Conservation (phyloP, 1,140 invertebrate species). For the Euborellia annulipes region DNA sequence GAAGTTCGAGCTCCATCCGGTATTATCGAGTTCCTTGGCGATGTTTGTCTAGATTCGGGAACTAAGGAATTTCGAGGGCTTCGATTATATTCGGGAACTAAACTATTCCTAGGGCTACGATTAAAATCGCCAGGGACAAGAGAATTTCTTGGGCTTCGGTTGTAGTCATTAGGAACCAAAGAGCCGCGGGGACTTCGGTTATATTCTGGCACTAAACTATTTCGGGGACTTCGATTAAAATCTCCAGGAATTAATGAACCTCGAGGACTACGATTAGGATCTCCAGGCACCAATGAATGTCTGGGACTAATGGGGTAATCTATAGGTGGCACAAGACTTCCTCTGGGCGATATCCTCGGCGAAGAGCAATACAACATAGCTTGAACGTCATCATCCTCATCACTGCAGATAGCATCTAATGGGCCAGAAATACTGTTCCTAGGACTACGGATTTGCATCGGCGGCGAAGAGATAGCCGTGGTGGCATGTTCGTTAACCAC, state of each 20-base stretch:
- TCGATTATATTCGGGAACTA: slow-evolving; percentile 35
- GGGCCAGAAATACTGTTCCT: no score
- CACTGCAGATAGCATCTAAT: no score
- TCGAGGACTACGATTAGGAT: slow-evolving; percentile 37
- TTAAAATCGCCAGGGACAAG: no score
- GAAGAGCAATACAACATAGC: slow-evolving; percentile 26
- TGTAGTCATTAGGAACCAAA: slow-evolving; percentile 33
- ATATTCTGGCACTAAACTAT: slow-evolving; percentile 39
- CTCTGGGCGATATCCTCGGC: slow-evolving; percentile 23
- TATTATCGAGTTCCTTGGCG: no score
- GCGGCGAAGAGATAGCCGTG: no score
- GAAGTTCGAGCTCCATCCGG: no score
- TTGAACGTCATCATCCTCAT: no score
- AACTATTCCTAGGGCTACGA: slow-evolving; percentile 18
- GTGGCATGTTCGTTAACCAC: no score
- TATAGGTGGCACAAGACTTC: slow-evolving; percentile 25
- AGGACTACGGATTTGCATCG: background rate
- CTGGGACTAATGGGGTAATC: slow-evolving; percentile 25
- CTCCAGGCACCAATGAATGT: slow-evolving; percentile 30
- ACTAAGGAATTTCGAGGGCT: slow-evolving; percentile 41
- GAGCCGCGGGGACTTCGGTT: slow-evolving; percentile 40
- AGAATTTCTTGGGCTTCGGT: no score
- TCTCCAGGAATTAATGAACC: no score
- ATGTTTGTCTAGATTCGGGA: no score
- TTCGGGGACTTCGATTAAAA: slow-evolving; percentile 42